Evolutionary conservation across 2,888 invertebrate genomes (phyloP), one percentile per base, ranked within the genome.

Genomic region (Euzetes globulus): DNA sequence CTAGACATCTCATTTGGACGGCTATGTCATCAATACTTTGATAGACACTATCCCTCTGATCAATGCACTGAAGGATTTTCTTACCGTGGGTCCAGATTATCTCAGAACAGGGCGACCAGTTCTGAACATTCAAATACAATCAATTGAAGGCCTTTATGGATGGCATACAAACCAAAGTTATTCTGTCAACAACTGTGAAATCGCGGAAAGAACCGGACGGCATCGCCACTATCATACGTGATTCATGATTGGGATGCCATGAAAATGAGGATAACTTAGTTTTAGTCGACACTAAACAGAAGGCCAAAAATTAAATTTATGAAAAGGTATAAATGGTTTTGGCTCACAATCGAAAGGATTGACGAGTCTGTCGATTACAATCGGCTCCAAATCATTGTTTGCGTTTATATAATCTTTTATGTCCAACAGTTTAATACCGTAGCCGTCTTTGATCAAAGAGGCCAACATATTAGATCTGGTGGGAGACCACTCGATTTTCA

Each of bases 211-310:
- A 82, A 58, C 88, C 89, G 86, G 82, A 84, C 1, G 85, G 80
- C n/a, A 87, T 84, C 70, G 90, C 87, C 0, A 89, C 88, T 72
- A 93, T 84, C 78, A 93, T 84, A 45, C 91, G 84, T 80, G 91
- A 91, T 82, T 90, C 90, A 80, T 92, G 89, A 5, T 85, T 85
- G 1, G 91, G 90, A 84, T 96, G 95, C 93, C 96, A 96, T 47
- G 90, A 88, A 82, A 92, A 91, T 76, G 92, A 89, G 13, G 89
- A 87, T 17, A 93, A 83, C 60, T 76, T 77, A 68, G 79, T 80
- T 45, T 80, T 79, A 22, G 77, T 77, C 27, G 72, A 33, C 15
- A 37, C 73, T 52, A 52, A 52, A 52, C 9, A 19, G 6, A 1
- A 22, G 9, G 6, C 7, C 50, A 15, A 52, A 52, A 19, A 52